Percentiles rank a stretch among this genome's conserved stretches.
Evolutionary conservation across 2,113 vertebrate species (phyloP).

Genomic region (Clarias magur): DNA sequence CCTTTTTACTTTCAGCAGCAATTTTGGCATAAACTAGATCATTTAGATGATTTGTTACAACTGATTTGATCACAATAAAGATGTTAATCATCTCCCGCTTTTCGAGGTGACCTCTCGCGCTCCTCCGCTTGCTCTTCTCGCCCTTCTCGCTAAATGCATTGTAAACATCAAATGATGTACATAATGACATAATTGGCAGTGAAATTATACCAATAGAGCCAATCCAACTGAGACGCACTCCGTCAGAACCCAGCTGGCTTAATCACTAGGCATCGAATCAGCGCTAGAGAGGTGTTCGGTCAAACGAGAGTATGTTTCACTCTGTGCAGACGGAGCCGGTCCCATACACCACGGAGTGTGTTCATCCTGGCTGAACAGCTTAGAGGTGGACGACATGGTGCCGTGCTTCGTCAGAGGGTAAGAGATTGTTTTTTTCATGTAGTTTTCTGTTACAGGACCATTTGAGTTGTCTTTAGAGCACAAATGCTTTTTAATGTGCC

Average conservation of each 20-base stretch:
- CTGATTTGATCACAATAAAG: conserved; percentile 40
- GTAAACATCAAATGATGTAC: conserved; percentile 54
- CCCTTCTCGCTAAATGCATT: conserved; percentile 34
- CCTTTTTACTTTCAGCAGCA: conserved; percentile 28
- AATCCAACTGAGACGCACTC: conserved; percentile 21
- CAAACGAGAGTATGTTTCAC: conserved; percentile 48
- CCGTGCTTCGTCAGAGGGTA: conserved; percentile 96
- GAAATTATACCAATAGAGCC: conserved; percentile 54
- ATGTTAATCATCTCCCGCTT: conserved; percentile 14
- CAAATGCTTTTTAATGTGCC: not conserved
- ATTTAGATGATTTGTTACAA: conserved; percentile 28
- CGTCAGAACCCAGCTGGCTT: conserved; percentile 40
- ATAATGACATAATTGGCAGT: conserved; percentile 51
- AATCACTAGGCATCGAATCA: conserved; percentile 45
- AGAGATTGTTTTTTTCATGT: conserved; percentile 45
- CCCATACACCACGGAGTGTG: conserved; percentile 94
- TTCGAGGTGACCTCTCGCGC: conserved; percentile 18
- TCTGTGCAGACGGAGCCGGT: conserved; percentile 83
- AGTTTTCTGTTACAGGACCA: not conserved
- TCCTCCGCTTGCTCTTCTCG: not conserved
- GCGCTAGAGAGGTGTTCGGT: conserved; percentile 49
- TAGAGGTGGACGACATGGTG: conserved; percentile 86
- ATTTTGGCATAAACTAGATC: conserved; percentile 13
- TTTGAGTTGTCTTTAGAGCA: not conserved
- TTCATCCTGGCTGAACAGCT: conserved; percentile 94